phyloP scores from a whole-genome alignment of 2,888 invertebrate species.

The Tachystola acroxantha region DNA sequence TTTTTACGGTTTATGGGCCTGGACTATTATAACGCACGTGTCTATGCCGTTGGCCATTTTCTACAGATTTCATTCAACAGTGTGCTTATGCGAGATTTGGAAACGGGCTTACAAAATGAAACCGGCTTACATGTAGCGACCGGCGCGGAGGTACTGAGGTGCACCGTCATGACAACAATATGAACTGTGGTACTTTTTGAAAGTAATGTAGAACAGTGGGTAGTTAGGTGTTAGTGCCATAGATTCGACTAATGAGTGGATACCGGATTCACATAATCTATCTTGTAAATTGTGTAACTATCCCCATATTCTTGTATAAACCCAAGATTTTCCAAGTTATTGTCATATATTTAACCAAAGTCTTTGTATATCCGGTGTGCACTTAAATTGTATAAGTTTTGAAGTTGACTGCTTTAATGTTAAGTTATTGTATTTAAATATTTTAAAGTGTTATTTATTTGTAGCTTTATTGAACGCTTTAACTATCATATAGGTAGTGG shows the following conservation, averaged over 20 bases:
- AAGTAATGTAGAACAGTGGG: constrained; percentile 31
- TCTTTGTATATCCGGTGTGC: constrained; percentile 29
- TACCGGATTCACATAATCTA: constrained; percentile 19
- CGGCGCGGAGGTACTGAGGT: constrained; percentile 51
- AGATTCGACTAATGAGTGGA: constrained; percentile 38
- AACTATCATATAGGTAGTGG: constrained; percentile 51
- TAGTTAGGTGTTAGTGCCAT: constrained; percentile 64
- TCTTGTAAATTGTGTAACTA: constrained; percentile 1
- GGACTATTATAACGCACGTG: constrained; percentile 97
- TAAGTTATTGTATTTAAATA: constrained; percentile 77
- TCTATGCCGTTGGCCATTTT: constrained; percentile 96
- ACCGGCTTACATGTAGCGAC: constrained; percentile 88
- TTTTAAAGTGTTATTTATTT: constrained; percentile 78
- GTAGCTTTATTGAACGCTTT: constrained; percentile 73
- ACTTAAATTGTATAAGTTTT: constrained; percentile 45
- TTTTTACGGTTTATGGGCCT: constrained; percentile 96
- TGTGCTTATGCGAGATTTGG: constrained; percentile 97
- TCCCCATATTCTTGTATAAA: background rate
- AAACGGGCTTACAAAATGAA: constrained; percentile 96
- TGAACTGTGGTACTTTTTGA: constrained; percentile 46
- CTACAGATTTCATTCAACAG: constrained; percentile 96
- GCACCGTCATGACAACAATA: constrained; percentile 25
- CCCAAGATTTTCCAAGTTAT: constrained; percentile 5
- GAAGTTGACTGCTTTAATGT: constrained; percentile 71
- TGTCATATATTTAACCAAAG: no score